These are phyloP conservation scores for Nemapogon koenigi DNA, from an alignment of 2,888 invertebrate genomes.

Conservation along the genomic window DNA sequence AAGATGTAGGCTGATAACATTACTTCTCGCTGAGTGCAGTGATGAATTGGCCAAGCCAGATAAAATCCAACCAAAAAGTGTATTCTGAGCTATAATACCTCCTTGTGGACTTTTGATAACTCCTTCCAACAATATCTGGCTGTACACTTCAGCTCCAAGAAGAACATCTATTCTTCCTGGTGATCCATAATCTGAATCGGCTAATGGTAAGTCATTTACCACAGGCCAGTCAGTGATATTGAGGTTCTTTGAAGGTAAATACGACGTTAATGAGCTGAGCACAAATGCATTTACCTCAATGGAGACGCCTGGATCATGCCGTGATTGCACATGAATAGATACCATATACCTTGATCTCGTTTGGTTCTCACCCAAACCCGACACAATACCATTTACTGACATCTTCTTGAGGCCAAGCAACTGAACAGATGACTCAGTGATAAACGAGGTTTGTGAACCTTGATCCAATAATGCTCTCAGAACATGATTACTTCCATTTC, in stretches of 20 bases:
- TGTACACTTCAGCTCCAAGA: slow-evolving; percentile 15
- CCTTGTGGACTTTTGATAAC: neutral
- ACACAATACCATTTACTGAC: slow-evolving; percentile 16
- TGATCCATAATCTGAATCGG: slow-evolving; percentile 15
- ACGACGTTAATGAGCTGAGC: slow-evolving; percentile 13
- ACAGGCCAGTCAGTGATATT: slow-evolving; percentile 14
- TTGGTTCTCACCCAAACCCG: slow-evolving; percentile 17
- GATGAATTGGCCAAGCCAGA: slow-evolving; percentile 13
- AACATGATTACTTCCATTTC: slow-evolving; percentile 9
- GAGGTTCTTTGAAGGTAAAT: slow-evolving; percentile 12
- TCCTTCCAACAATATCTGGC: neutral
- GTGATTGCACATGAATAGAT: slow-evolving; percentile 14
- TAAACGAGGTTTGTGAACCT: slow-evolving; percentile 21
- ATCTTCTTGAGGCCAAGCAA: slow-evolving; percentile 16
- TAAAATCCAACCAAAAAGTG: slow-evolving; percentile 19
- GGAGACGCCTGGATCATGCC: slow-evolving; percentile 8
- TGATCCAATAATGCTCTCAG: slow-evolving; percentile 20
- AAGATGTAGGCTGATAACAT: slow-evolving; percentile 14
- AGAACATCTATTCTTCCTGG: slow-evolving; percentile 18
- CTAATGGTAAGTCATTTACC: slow-evolving; percentile 14
- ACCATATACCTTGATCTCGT: slow-evolving; percentile 14
- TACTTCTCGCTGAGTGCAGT: neutral
- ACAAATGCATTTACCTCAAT: slow-evolving; percentile 18
- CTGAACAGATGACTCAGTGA: slow-evolving; percentile 20
- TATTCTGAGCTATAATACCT: slow-evolving; percentile 13